These are phyloP conservation scores for Epinephelus malabaricus DNA, from an alignment of 2,797 vertebrate species.

Conservation along the genomic window DNA sequence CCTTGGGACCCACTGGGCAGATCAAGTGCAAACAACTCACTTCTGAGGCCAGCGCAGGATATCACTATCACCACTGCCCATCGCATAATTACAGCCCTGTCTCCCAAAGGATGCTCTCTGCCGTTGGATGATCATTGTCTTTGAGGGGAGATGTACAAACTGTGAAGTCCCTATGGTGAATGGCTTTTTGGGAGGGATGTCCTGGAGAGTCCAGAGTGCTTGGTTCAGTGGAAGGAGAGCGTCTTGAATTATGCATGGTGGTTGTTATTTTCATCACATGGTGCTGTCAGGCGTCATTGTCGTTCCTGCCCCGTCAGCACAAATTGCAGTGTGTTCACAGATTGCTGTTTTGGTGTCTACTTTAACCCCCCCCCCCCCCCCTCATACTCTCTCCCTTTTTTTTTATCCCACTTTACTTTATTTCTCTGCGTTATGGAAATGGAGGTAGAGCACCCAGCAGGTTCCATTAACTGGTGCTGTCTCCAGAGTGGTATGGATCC, in stretches of 20 bases:
- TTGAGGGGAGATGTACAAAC: not conserved
- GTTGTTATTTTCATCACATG: conserved; percentile 84
- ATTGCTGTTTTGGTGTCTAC: conserved; percentile 66
- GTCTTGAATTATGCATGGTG: conserved; percentile 79
- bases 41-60: conserved; percentile 53
- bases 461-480: conserved; percentile 68
- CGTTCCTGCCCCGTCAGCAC: conserved; percentile 74
- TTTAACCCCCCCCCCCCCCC: conserved; percentile 24
- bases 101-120: conserved; percentile 30
- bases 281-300: conserved; percentile 76
- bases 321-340: conserved; percentile 66
- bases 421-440: conserved; percentile 27
- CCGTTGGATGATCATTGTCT: conserved; percentile 10
- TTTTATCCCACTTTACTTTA: conserved; percentile 10
- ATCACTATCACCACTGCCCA: conserved; percentile 38
- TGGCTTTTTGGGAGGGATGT: conserved; percentile 48
- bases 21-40: conserved; percentile 52
- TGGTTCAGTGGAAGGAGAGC: conserved; percentile 64
- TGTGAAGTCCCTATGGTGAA: not conserved
- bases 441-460: conserved; percentile 34
- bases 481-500: conserved; percentile 46
- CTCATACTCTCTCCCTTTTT: conserved; percentile 9
- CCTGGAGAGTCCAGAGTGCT: conserved; percentile 62
- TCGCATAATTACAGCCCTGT: conserved; percentile 40
- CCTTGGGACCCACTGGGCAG: conserved; percentile 34